Base-by-base conservation (phyloP, 1,140 invertebrate genomes). In the Sycophaga agraensis region DNA sequence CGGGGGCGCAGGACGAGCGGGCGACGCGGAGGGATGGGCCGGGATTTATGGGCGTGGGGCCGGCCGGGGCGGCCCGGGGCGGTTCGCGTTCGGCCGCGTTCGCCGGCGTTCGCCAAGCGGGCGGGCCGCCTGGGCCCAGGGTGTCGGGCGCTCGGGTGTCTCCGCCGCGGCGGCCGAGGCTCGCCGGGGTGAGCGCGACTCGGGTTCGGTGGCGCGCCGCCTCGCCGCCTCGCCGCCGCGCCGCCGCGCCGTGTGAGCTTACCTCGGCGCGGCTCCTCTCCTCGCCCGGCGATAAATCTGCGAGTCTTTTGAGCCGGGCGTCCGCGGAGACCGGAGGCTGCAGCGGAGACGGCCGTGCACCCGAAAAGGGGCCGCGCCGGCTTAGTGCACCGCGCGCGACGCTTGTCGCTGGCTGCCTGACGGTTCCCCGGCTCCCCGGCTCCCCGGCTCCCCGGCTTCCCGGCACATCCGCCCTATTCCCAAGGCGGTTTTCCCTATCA, bases 181-280 rank as follows among this genome's bases (percentile, higher is more conserved):
- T 39, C 40, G 64, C 70, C 9, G 40, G 70, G 72, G 71, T 69
- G n/a, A n/a, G 70, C 70, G 68, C 69, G 70, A 49, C 46, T 50
- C 40, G 35, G 40, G 43, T 59, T 48, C 24, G 9, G 9, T 48
- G n/a, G n/a, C n/a, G n/a, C n/a, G n/a, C n/a, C n/a, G n/a, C 42
- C 17, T 37, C 49, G 8, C 28, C 17, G 17, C 42, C 4, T 21
- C 73, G 75, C 28, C 5, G 2, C 4, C 5, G 17, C 17, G 68
- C 70, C 75, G 76, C 28, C 28, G 28, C 28, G 28, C 28, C 76
- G 73, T 79, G 77, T 78, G 78, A 80, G 80, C 78, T 81, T 80
- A 80, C 78, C 76, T 82, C 79, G 79, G 79, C 79, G 79, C 76
- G 81, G n/a, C 80, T 79, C 72, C 73, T 70, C 75, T 68, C 73